These are phyloP conservation scores for Drosophila pseudoobscura DNA, from an alignment of 1,140 invertebrate genomes.

Conservation along the genomic window DNA sequence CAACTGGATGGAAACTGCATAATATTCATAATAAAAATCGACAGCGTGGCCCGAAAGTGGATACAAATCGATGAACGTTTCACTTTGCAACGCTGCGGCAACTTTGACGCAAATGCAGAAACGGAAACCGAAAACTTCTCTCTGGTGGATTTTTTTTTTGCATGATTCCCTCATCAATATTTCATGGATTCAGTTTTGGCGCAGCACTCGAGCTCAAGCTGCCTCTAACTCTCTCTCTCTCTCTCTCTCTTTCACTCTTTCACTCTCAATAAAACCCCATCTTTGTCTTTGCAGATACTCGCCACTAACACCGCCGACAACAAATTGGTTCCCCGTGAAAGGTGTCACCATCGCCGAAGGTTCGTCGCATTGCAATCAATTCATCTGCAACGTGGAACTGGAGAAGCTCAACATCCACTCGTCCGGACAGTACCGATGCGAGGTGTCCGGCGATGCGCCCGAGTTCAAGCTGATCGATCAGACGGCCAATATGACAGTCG, in stretches of 20 bases:
- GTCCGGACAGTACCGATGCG: conserved; percentile 86
- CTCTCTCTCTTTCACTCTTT: too few relatives aligned
- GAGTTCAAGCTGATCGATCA: conserved; percentile 86
- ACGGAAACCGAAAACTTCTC: conserved; percentile 35
- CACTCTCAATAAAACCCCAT: neutral
- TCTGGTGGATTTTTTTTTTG: conserved; percentile 32
- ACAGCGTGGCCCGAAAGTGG: conserved; percentile 31
- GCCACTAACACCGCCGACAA: conserved; percentile 80
- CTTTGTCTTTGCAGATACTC: conserved; percentile 76
- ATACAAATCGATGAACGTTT: conserved; percentile 60
- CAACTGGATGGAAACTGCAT: conserved; percentile 56
- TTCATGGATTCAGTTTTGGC: conserved; percentile 74
- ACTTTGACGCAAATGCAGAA: conserved; percentile 46
- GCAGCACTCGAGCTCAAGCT: conserved; percentile 61
- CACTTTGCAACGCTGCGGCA: conserved; percentile 41
- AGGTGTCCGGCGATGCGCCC: conserved; percentile 87
- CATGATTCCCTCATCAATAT: conserved; percentile 76
- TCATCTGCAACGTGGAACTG: conserved; percentile 85
- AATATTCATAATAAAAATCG: conserved; percentile 67
- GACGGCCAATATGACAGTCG: conserved; percentile 86
- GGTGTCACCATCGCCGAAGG: conserved; percentile 91
- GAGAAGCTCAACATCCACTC: conserved; percentile 84
- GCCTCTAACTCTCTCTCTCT: conserved; percentile 4
- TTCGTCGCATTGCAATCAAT: conserved; percentile 86
- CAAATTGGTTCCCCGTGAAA: conserved; percentile 83